Evolutionary conservation across 2,797 vertebrate species (phyloP), one percentile per base, ranked within the genome.

Genomic region (Spinus olivaceus): DNA sequence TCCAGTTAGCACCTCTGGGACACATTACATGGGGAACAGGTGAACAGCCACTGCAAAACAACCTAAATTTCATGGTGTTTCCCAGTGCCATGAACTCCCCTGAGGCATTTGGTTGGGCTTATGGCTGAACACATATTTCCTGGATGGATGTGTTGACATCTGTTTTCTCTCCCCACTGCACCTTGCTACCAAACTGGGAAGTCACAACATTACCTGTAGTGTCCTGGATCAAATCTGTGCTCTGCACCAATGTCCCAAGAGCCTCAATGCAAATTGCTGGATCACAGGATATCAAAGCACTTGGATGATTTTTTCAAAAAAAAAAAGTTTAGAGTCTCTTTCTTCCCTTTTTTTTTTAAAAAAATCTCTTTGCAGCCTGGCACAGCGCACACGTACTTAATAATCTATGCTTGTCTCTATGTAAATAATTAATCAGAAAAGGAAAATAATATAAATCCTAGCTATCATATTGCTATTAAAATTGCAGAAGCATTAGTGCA

Each of bases 401-500:
- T 97, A 98, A 97, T 95, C 95, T 92, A 86, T 70, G 97, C 92
- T 97, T 97, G 88, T 88, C 95, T 96, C 93, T 97, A 77, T 97
- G 97, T 98, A 97, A 97, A 98, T 98, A 98, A 98, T 98, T 98
- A 98, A 98, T 98, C 98, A 98, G 98, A 97, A 95, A 98, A 97
- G 97, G 98, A 97, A 98, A 98, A 98, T 98, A 98, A 97, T 98
- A 97, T 94, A 97, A 98, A 98, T 96, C 95, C 96, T 95, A 96
- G 96, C 94, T 95, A 97, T 97, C 96, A 96, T 97, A 97, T 93
- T 92, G 94, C 95, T 96, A 98, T 98, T 97, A 97, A 97, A 97
- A 97, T 98, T 98, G 98, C 97, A 98, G 94, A 95, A 96, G 95
- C 95, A 90, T 95, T 97, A 97, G 94, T 97, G 94, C 97, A 97